Evolutionary conservation across 2,113 vertebrate species (phyloP), one percentile per base, ranked within the genome.

Genomic region (Sylvietta virens): DNA sequence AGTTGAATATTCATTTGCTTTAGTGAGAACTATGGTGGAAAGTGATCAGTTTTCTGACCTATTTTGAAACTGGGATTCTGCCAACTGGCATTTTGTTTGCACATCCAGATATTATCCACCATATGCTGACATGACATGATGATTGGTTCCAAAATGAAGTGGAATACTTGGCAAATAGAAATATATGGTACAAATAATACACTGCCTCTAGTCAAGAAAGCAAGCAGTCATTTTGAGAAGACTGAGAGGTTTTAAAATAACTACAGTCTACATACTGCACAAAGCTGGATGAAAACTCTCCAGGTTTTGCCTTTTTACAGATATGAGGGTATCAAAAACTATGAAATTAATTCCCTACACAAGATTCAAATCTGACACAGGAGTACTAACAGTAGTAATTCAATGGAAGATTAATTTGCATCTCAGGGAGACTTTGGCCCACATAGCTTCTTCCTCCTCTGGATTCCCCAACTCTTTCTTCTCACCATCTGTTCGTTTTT

Each of bases 91-190:
- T 96, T 97, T 96, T 96, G 94, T 96, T 96, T 96, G 94, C 88
- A 96, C 94, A 96, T 96, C 88, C 95, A 96, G 94, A 95, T 96
- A 96, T 96, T 97, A 96, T 94, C 90, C 90, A 96, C 93, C 95
- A 96, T 94, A 96, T 95, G 94, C 93, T 97, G 95, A 96, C 94
- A 96, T 94, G 95, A 94, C 94, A 95, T 90, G 92, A 96, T 94
- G 94, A 97, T 94, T 96, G 94, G 93, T 96, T 96, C 96, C 95
- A 96, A 96, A 97, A 96, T 93, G 80, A 96, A 94, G 92, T 90
- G 60, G 79, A 96, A 96, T 94, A 94, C 85, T 95, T 96, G 93
- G 93, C 96, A 97, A 96, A 95, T 93, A 96, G 88, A 93, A 97
- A 96, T 96, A 95, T 88, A 97, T 92, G 88, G 90, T 90, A 93